Percentiles rank a stretch among this genome's conserved stretches.
Conservation (phyloP, 2,888 invertebrate genomes). For the Acleris emargana region DNA sequence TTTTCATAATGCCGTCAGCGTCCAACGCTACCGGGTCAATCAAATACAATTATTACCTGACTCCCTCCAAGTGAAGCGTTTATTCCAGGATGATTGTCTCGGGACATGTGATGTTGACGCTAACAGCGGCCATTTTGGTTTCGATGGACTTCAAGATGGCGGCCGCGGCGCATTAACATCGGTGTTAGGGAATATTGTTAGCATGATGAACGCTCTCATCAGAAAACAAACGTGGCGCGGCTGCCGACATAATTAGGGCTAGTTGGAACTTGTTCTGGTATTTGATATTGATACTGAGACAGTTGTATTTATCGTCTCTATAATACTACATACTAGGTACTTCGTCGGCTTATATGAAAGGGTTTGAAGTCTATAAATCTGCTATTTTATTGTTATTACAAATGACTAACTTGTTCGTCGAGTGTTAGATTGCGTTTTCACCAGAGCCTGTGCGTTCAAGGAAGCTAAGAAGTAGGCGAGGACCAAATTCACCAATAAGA, state of each 20-base stretch:
- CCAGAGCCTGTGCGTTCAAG: no score
- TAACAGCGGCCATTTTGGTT: conserved; percentile 34
- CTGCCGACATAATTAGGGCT: conserved; percentile 25
- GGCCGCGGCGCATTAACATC: conserved; percentile 34
- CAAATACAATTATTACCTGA: conserved; percentile 36
- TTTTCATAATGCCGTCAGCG: conserved; percentile 36
- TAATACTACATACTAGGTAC: not conserved
- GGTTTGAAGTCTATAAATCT: no score
- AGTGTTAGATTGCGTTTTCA: no score
- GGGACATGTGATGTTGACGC: conserved; percentile 25
- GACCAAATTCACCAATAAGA: no score
- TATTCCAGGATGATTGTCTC: conserved; percentile 28
- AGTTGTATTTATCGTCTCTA: not conserved
- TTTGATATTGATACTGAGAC: not conserved
- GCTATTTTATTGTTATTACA: no score
- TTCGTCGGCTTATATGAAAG: not conserved
- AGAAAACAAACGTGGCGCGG: conserved; percentile 50
- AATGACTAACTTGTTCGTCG: no score
- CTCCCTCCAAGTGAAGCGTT: conserved; percentile 24
- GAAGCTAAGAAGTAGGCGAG: no score
- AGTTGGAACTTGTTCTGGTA: conserved; percentile 3
- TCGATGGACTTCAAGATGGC: conserved; percentile 22
- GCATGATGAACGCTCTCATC: conserved; percentile 54
- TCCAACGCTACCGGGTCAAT: conserved; percentile 27
- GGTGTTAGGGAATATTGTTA: conserved; percentile 38